Evolutionary conservation across 2,888 invertebrate genomes (phyloP).

Genomic region (Piscicola geometra): DNA sequence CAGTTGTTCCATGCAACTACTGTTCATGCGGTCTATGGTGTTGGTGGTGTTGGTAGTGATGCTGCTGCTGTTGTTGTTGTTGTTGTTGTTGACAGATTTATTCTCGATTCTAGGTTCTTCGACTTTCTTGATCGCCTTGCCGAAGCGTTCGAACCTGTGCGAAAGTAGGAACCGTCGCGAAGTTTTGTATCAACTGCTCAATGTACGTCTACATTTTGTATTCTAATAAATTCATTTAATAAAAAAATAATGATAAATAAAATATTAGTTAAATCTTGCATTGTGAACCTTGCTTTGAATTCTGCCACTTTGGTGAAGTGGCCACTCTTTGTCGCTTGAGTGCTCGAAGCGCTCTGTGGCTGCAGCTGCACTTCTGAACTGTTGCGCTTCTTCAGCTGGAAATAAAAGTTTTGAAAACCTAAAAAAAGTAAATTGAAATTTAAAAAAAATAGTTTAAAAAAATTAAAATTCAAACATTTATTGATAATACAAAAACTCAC

Average conservation of each 20-base stretch:
- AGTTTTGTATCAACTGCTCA: no score
- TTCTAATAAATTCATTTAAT: no score
- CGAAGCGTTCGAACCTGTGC: constrained; percentile 48
- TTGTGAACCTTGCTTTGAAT: constrained; percentile 33
- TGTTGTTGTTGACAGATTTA: not conserved
- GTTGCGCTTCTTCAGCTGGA: not conserved
- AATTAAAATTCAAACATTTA: not conserved
- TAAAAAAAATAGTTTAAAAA: not conserved
- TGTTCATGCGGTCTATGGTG: not conserved
- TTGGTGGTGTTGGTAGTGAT: not conserved
- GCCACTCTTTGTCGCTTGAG: not conserved
- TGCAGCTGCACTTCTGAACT: not conserved
- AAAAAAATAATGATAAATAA: not conserved
- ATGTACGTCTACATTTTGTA: no score
- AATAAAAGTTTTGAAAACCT: not conserved
- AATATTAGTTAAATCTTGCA: not conserved
- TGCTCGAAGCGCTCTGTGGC: not conserved
- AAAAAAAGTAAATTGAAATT: not conserved
- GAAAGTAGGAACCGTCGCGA: no score
- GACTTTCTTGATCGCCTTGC: constrained; percentile 66
- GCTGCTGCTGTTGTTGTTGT: not conserved
- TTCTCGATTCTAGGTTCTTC: constrained; percentile 43
- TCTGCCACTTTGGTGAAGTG: constrained; percentile 34
- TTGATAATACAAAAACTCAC: constrained; percentile 30
- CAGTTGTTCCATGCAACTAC: not conserved